A percentile compares a stretch with the other conserved stretches of the same genome.
phyloP scores from a whole-genome alignment of 2,888 invertebrate genomes.

The Phengaris arion region DNA sequence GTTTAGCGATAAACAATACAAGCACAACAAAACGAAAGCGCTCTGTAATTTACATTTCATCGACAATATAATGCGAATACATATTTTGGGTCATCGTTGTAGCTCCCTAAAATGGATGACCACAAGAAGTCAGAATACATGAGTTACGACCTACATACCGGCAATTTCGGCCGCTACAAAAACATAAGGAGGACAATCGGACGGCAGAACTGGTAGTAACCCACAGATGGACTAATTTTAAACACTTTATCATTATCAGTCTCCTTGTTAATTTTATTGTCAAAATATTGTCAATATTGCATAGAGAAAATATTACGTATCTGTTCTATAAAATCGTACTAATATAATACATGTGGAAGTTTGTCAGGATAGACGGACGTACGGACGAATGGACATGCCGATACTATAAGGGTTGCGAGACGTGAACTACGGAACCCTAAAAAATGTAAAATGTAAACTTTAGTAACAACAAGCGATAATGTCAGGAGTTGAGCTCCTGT shows the following conservation, averaged over 20 bases:
- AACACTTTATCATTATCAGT: neutral
- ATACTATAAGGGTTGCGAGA: too few relatives aligned
- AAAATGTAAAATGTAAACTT: too few relatives aligned
- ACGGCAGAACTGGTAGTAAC: neutral
- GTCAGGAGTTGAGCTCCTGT: too few relatives aligned
- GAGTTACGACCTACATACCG: constrained; percentile 6
- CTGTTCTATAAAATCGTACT: too few relatives aligned
- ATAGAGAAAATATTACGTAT: neutral
- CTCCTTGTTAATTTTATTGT: neutral
- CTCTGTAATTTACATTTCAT: neutral
- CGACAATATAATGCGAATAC: neutral
- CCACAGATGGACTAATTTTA: neutral
- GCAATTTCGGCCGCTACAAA: neutral
- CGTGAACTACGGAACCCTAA: too few relatives aligned
- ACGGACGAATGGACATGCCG: too few relatives aligned
- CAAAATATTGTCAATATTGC: neutral
- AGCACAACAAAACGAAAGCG: neutral
- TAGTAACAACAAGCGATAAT: too few relatives aligned
- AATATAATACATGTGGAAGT: too few relatives aligned
- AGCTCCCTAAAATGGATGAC: neutral
- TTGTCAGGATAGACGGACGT: too few relatives aligned
- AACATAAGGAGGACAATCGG: constrained; percentile 1
- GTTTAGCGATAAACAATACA: neutral
- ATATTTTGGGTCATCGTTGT: neutral
- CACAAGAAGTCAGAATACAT: neutral